These are phyloP conservation scores for Nymphalis polychloros DNA, from an alignment of 2,888 invertebrate genomes.

Conservation along the genomic window DNA sequence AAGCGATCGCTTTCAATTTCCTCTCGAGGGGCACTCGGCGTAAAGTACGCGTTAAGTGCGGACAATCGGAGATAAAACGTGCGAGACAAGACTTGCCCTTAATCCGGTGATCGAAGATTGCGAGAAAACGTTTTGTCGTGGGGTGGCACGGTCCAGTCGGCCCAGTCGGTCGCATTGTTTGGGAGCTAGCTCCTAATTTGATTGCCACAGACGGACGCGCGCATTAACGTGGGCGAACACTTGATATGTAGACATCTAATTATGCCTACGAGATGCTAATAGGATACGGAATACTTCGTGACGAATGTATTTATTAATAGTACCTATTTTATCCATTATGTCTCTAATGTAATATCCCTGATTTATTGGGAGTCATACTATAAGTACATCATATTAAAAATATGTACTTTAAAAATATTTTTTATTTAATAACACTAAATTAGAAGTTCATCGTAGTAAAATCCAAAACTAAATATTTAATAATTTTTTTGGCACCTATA, in stretches of 20 bases:
- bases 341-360: too few species aligned
- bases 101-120: slow-evolving; percentile 82
- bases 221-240: slow-evolving; percentile 62
- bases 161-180: slow-evolving; percentile 72
- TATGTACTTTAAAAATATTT: too few species aligned
- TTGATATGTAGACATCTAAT: slow-evolving; percentile 69
- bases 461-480: slow-evolving; percentile 31
- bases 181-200: slow-evolving; percentile 69
- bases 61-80: slow-evolving; percentile 82
- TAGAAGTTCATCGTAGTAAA: slow-evolving; percentile 15
- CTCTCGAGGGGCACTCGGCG: slow-evolving; percentile 80
- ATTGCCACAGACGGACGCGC: slow-evolving; percentile 68
- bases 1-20: slow-evolving; percentile 82
- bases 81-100: slow-evolving; percentile 79
- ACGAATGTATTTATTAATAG: slow-evolving; percentile 1
- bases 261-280: slow-evolving; percentile 63
- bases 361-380: too few species aligned
- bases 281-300: not conserved
- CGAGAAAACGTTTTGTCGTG: slow-evolving; percentile 81
- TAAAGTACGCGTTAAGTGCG: slow-evolving; percentile 81
- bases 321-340: too few species aligned
- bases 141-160: slow-evolving; percentile 73
- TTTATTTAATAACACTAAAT: slow-evolving; percentile 1
- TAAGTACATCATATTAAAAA: too few species aligned
- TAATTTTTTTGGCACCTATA: slow-evolving; percentile 29